Conservation (phyloP, 2,888 invertebrate species). For the Anodontia alba region DNA sequence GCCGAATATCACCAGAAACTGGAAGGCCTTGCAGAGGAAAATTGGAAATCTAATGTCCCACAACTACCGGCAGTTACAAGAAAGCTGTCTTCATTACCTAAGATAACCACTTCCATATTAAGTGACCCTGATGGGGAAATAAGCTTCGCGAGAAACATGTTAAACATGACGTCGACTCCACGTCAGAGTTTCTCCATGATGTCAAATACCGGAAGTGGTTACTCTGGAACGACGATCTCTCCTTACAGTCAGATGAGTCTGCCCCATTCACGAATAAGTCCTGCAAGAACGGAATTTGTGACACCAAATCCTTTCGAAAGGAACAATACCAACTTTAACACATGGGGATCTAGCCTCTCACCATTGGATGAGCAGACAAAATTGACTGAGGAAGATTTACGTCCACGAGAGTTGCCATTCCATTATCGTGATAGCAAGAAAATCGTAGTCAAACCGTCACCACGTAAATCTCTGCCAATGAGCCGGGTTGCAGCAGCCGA, state of each 20-base stretch:
- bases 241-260: slow-evolving; percentile 48
- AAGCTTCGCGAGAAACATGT: slow-evolving; percentile 24
- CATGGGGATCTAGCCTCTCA: slow-evolving; percentile 59
- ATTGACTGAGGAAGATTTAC: slow-evolving; percentile 52
- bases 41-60: slow-evolving; percentile 66
- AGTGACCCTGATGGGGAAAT: slow-evolving; percentile 47
- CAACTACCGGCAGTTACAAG: slow-evolving; percentile 48
- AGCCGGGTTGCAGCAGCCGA: slow-evolving; percentile 56
- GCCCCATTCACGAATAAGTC: slow-evolving; percentile 48
- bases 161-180: slow-evolving; percentile 63
- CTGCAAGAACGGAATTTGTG: slow-evolving; percentile 28
- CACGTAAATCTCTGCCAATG: slow-evolving; percentile 58
- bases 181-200: slow-evolving; percentile 60
- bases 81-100: slow-evolving; percentile 45
- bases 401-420: slow-evolving; percentile 59
- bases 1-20: slow-evolving; percentile 65
- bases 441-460: slow-evolving; percentile 54
- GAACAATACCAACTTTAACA: slow-evolving; percentile 39
- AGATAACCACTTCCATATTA: slow-evolving; percentile 57
- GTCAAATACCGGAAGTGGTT: slow-evolving; percentile 46
- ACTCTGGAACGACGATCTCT: slow-evolving; percentile 22
- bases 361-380: slow-evolving; percentile 55
- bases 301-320: slow-evolving; percentile 22
- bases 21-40: slow-evolving; percentile 63
- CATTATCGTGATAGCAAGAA: slow-evolving; percentile 53